Evolutionary conservation across 2,113 vertebrate species (phyloP), one percentile per base, ranked within the genome.

Genomic region (Vimba vimba): DNA sequence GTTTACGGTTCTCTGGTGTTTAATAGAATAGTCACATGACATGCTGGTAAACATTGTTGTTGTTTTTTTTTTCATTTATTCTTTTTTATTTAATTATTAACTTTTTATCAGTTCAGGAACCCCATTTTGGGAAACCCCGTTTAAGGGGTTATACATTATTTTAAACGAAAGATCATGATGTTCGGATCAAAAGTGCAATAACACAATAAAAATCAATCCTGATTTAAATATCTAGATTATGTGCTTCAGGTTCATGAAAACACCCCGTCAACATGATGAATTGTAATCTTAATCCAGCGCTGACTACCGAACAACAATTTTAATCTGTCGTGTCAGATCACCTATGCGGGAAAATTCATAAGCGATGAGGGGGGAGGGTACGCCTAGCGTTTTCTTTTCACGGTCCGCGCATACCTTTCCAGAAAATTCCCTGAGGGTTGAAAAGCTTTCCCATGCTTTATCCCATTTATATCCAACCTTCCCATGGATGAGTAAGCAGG

Each of bases 401-500:
- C n/a, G 27, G 62, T 60, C 50, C 25, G 78, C 1, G 57, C 84
- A 75, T 82, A 57, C 77, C 13, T 64, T 81, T 88, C 86, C 68
- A 60, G 83, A 73, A 74, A 50, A 62, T 78, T 86, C n/a, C 86
- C 84, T 30, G 73, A 79, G 86, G 88, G 86, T 90, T 71, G 77
- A 89, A 89, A 90, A 92, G 87, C 91, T 86, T 91, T 89, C 87
- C 87, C 55, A 79, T 74, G 87, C 75, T 77, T 80, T 77, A 68
- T 92, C 82, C 90, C 86, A 77, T 60, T 64, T 73, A 57, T 85
- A 79, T 82, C 84, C 23, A 68, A 39, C 84, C 85, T 85, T 69
- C 69, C 76, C 86, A 79, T 86, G 17, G 89, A 88, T 90, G 91
- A 90, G 88, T 89, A 89, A 92, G 87, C 64, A 85, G 64, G 75